Conservation (phyloP, 1,140 invertebrate genomes). For the Saccostrea glomerata region DNA sequence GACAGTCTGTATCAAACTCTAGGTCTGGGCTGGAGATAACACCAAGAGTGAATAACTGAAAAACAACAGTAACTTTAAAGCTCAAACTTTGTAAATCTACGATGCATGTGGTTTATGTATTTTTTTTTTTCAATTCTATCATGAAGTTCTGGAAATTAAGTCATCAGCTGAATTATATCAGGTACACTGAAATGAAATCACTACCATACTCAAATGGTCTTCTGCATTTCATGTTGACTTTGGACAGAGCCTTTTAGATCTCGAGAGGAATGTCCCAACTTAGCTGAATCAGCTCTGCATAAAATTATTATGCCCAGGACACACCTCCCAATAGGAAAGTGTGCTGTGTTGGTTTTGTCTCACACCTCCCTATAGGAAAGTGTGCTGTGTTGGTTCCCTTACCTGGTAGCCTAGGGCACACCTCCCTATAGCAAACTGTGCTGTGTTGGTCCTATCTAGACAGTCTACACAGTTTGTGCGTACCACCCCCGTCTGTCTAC, state of each 20-base stretch:
- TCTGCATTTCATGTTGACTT: no score
- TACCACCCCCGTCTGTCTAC: slow-evolving; percentile 92
- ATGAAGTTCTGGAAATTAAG: no score
- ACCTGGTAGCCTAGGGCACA: slow-evolving; percentile 94
- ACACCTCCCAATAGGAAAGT: slow-evolving; percentile 85
- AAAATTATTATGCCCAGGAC: no score
- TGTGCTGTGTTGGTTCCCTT: slow-evolving; percentile 96
- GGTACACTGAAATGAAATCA: no score
- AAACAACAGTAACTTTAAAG: slow-evolving; percentile 62
- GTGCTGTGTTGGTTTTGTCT: slow-evolving; percentile 99
- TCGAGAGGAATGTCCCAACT: no score
- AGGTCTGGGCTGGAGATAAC: slow-evolving; percentile 90
- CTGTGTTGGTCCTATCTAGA: slow-evolving; percentile 98
- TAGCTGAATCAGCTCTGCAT: no score
- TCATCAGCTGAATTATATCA: no score
- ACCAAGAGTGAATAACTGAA: slow-evolving; percentile 91
- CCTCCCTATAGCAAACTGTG: slow-evolving; percentile 99
- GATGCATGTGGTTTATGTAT: not conserved
- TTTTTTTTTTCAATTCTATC: no score
- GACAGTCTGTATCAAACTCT: slow-evolving; percentile 97
- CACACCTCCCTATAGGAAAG: slow-evolving; percentile 83
- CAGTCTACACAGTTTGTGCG: slow-evolving; percentile 99
- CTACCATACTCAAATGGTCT: no score
- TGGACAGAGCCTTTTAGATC: no score
- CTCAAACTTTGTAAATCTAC: not conserved